Evolutionary conservation across 1,140 invertebrate genomes (phyloP).

Genomic region (Papilio dardanus): DNA sequence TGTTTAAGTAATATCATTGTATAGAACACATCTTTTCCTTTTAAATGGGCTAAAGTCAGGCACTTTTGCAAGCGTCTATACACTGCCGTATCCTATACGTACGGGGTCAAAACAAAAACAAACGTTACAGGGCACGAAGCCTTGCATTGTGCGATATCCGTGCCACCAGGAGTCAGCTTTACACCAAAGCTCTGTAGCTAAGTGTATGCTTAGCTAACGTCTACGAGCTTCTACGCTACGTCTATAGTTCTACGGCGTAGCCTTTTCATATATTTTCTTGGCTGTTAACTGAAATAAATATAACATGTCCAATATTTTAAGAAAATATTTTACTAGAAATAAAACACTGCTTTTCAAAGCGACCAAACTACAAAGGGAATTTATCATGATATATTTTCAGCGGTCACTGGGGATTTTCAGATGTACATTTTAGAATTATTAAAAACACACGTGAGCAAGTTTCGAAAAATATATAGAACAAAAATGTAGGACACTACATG

Average conservation of each 20-base stretch:
- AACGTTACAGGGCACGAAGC: not conserved
- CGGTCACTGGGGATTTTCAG: not conserved
- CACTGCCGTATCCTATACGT: not conserved
- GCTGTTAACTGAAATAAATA: not conserved
- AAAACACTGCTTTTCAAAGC: not conserved
- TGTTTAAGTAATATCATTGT: not conserved
- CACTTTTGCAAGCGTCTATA: not conserved
- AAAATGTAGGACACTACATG: not conserved
- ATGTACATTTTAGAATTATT: slow-evolving; percentile 23
- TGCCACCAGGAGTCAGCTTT: slow-evolving; percentile 14
- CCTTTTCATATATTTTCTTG: not conserved
- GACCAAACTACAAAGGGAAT: not conserved
- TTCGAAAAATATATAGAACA: not conserved
- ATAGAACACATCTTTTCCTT: not conserved
- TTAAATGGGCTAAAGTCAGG: not conserved
- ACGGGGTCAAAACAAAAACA: slow-evolving; percentile 19
- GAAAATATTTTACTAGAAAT: not conserved
- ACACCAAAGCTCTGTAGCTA: not conserved
- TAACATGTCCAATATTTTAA: not conserved
- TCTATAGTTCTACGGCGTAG: slow-evolving; percentile 19
- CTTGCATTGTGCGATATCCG: slow-evolving; percentile 20
- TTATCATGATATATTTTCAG: slow-evolving; percentile 2
- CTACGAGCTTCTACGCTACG: not conserved
- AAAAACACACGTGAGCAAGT: not conserved
- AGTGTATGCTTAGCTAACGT: not conserved